Conservation (phyloP, 1,140 invertebrate species). For the Brachionus plicatilis region DNA sequence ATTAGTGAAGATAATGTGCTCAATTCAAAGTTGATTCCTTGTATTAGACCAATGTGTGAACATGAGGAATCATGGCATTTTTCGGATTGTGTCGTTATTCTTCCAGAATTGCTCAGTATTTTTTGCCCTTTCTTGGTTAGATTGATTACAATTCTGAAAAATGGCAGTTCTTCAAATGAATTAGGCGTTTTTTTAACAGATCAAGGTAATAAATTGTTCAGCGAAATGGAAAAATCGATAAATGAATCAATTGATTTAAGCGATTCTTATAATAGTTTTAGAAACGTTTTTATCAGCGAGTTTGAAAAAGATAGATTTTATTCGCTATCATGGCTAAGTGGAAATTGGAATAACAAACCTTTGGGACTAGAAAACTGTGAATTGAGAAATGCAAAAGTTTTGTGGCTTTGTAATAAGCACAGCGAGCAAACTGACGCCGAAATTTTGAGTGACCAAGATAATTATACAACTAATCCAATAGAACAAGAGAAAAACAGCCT, state of each 20-base stretch:
- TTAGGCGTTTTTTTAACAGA: not conserved
- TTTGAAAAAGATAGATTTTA: not conserved
- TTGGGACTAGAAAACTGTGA: conserved; percentile 43
- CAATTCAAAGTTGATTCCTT: conserved; percentile 2
- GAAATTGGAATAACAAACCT: not conserved
- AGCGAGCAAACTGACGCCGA: not conserved
- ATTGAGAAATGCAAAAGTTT: conserved; percentile 51
- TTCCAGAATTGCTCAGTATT: not conserved
- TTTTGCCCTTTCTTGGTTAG: not conserved
- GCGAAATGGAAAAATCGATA: conserved; percentile 17
- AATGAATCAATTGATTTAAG: not conserved
- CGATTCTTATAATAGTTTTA: not conserved
- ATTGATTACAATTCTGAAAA: conserved; percentile 3
- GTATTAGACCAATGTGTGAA: conserved; percentile 47
- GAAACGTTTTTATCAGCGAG: not conserved
- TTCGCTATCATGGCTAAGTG: not conserved
- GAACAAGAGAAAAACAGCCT: not conserved
- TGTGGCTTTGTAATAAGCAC: conserved; percentile 51
- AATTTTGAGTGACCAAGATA: not conserved
- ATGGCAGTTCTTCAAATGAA: not conserved
- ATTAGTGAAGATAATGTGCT: not conserved
- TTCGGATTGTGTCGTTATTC: not conserved
- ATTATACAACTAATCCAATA: not conserved
- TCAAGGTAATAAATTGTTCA: not conserved
- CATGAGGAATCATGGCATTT: conserved; percentile 45